Base-by-base conservation (phyloP, 2,888 invertebrate species). In the Cetonia aurata region DNA sequence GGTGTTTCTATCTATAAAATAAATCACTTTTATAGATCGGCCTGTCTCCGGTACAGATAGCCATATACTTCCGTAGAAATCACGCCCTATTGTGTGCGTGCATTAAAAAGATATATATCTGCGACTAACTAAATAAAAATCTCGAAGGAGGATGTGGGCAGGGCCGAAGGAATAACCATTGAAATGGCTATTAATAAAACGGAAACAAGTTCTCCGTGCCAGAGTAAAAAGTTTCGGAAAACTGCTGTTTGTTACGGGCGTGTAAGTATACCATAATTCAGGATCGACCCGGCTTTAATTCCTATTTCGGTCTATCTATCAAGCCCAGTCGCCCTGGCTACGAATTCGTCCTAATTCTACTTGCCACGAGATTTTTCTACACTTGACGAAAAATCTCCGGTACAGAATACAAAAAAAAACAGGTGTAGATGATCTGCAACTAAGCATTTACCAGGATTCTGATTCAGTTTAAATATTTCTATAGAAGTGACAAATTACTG, bases 231-330 rank as follows among this genome's bases (percentile, higher is more conserved):
- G 55, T 62, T 71, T 71, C 69, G 72, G 74, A 75, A 77, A 74
- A 72, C 74, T 72, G 76, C 75, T 79, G 77, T 78, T 78, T 79
- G 79, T 79, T 78, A 75, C 77, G 77, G 77, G 75, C 75, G 77
- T 77, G 79, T 79, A 79, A 79, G 77, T 75, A 77, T 77, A 70
- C 78, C 76, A 79, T 80, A 80, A 80, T 75, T 80, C 79, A 80
- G 80, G 80, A 80, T 80, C 78, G 79, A 76, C 73, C 72, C 70
- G 75, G 77, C 76, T 78, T 76, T 76, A 79, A 79, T 80, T 79
- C 79, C 74, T 75, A 77, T 78, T 77, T 76, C 74, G 74, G 74
- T 76, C 80, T 80, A 80, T 80, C 80, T 80, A 80, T 80, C 80
- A 80, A 78, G 71, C 70, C 76, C 80, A 80, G 79, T 56, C 67